Evolutionary conservation across 1,140 invertebrate species (phyloP), one percentile per base, ranked within the genome.

Genomic region (Asobara japonica): DNA sequence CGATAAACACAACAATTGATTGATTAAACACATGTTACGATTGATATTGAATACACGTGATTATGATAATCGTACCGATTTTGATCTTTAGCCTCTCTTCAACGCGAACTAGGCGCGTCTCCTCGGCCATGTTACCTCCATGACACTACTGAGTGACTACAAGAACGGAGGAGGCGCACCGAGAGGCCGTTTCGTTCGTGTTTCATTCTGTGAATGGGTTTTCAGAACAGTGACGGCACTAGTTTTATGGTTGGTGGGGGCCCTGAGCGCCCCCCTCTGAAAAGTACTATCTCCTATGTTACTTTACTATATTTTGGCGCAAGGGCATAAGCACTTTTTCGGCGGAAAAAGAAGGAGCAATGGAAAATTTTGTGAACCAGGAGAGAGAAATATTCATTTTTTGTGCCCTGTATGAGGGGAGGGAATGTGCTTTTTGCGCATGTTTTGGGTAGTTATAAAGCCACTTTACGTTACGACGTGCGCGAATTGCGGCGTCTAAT

Each of bases 41-140:
- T 56, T 56, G 51, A 69, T 33, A 51, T 16, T 51, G 33, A 61
- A 64, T 31, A 61, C 29, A 72, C 41, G 65, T 64, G 38, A 64
- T 13, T 31, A 38, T 65, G 38, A 61, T 20, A 67, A 74, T 75
- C 79, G 69, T 90, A 94, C 94, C 94, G 83, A 95, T 94, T 91
- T 94, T 95, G 84, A 94, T 94, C 91, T 92, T 94, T 87, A 95
- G 91, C 87, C 93, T 91, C 90, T 95, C 93, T 87, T 93, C 93
- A 88, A 94, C 91, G 89, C 94, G 92, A 89, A 94, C 93, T 91
- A 93, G 91, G 90, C 91, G 91, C 90, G 90, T 91, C 89, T 92
- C 91, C 89, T 93, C 93, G 89, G 93, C 93, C 93, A 94, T 95
- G 91, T 93, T 94, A 91, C 89, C 91, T 91, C 91, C 91, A 92